phyloP scores from a whole-genome alignment of 2,113 vertebrate species.

The Solea solea region DNA sequence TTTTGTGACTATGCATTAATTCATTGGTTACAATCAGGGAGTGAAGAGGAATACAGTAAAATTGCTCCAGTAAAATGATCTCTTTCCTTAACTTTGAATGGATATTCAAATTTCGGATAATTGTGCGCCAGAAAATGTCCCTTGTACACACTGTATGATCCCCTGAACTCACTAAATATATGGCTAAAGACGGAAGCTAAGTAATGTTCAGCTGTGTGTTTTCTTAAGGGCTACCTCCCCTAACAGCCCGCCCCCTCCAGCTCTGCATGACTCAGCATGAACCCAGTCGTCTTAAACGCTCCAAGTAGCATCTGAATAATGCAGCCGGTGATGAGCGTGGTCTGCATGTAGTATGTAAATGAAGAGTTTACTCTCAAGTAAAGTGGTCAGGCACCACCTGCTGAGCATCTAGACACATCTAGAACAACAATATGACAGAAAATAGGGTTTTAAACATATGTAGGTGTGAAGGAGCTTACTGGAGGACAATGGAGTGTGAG shows the following conservation, averaged over 20 bases:
- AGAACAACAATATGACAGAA: not conserved
- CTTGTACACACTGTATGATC: conserved; percentile 1
- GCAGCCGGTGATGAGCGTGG: conserved; percentile 59
- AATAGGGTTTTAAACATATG: not conserved
- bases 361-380: conserved; percentile 50
- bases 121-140: not conserved
- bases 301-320: conserved; percentile 62
- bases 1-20: too few relatives aligned
- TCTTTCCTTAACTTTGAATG: too few relatives aligned
- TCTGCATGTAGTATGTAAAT: conserved; percentile 66
- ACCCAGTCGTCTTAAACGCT: conserved; percentile 47
- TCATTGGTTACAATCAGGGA: too few relatives aligned
- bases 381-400: not conserved
- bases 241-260: conserved; percentile 38
- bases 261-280: conserved; percentile 35
- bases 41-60: too few relatives aligned
- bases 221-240: conserved; percentile 19
- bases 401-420: not conserved
- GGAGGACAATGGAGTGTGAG: not conserved
- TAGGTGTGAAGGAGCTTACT: not conserved
- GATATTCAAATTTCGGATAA: too few relatives aligned
- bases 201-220: conserved; percentile 39
- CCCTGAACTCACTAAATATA: conserved; percentile 19
- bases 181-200: conserved; percentile 27
- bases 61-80: too few relatives aligned